Evolutionary conservation across 2,888 invertebrate species (phyloP).

Genomic region (Xestia c-nigrum): DNA sequence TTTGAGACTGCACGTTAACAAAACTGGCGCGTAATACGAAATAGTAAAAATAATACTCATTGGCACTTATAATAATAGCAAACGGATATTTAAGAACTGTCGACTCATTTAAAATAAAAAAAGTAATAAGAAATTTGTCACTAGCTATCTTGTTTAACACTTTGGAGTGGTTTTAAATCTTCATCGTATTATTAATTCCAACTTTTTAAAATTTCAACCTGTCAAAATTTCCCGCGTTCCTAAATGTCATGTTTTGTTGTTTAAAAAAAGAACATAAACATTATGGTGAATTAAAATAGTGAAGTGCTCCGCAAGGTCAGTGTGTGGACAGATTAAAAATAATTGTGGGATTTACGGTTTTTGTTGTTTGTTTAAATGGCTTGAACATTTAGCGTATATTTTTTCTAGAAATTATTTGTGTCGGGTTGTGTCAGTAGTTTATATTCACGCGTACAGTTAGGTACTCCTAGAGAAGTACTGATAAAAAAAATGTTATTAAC

Average conservation of each 20-base stretch:
- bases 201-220: neutral
- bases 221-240: conserved; percentile 39
- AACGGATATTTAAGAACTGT: conserved; percentile 22
- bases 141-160: neutral
- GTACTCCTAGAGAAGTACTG: neutral
- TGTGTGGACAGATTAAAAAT: conserved; percentile 40
- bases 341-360: conserved; percentile 32
- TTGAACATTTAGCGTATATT: neutral
- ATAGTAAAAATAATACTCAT: conserved; percentile 58
- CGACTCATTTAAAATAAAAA: neutral
- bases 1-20: conserved; percentile 80
- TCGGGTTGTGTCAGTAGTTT: neutral
- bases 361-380: conserved; percentile 3
- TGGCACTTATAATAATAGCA: conserved; percentile 33
- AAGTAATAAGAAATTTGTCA: neutral
- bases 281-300: conserved; percentile 55
- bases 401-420: neutral
- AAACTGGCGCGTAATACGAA: conserved; percentile 71
- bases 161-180: neutral
- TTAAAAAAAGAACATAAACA: conserved; percentile 5
- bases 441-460: neutral
- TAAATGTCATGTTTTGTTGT: conserved; percentile 7
- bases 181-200: neutral
- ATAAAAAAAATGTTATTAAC: neutral
- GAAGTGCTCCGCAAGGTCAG: conserved; percentile 57